Conservation (phyloP, 92 coral and sea anemone genomes). For the Bergia sp. region DNA sequence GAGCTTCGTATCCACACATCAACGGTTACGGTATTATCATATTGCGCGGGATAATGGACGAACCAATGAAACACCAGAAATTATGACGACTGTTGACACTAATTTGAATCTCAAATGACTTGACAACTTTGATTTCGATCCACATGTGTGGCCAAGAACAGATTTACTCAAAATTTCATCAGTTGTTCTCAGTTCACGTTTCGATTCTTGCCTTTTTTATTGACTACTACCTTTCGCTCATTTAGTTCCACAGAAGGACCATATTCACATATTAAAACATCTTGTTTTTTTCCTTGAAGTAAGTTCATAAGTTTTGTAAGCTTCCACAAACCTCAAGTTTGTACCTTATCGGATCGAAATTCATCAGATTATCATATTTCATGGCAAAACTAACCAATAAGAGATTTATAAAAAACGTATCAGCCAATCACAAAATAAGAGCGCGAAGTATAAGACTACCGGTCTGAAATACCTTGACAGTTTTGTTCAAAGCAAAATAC, state of each 20-base stretch:
- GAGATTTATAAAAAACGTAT: not conserved
- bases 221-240: not conserved
- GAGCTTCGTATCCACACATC: not conserved
- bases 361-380: constrained; percentile 1
- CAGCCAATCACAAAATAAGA: too few species aligned
- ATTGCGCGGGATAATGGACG: not conserved
- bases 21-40: not conserved
- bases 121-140: not conserved
- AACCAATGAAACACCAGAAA: not conserved
- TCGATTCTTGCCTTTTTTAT: not conserved
- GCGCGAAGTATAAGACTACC: not conserved
- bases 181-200: not conserved
- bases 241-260: not conserved
- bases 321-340: not conserved
- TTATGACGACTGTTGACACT: not conserved
- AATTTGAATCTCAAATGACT: not conserved
- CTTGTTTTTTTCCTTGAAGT: not conserved
- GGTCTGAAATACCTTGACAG: not conserved
- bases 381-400: not conserved
- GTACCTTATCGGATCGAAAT: not conserved
- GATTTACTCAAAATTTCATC: not conserved
- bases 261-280: not conserved
- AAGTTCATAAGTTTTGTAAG: not conserved
- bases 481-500: not conserved
- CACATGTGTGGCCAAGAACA: not conserved